phyloP scores from a whole-genome alignment of 37 sponge, comb jelly and placozoan species.

The Oopsacas minuta region DNA sequence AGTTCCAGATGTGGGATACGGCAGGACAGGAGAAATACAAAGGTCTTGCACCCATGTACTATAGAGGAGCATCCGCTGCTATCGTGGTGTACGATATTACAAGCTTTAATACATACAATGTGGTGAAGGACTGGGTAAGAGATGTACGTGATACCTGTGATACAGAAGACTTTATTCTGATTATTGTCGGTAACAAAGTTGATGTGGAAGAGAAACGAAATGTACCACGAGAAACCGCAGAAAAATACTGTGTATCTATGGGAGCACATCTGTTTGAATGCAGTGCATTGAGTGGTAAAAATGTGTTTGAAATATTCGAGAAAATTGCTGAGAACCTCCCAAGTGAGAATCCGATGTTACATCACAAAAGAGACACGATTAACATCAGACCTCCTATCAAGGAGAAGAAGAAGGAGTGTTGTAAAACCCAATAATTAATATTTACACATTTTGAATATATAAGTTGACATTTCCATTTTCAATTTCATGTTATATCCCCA shows the following conservation, averaged over 20 bases:
- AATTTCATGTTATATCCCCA: too few species aligned
- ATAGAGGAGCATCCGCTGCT: neutral
- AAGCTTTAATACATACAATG: neutral
- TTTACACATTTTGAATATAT: neutral
- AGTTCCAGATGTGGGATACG: slow-evolving; percentile 15
- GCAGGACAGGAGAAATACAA: slow-evolving; percentile 19
- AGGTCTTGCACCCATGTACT: slow-evolving; percentile 9
- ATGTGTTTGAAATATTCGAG: slow-evolving; percentile 4
- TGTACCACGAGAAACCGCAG: neutral
- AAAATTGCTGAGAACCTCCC: neutral
- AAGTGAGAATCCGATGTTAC: slow-evolving; percentile 2
- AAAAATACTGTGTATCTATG: neutral
- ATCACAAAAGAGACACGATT: neutral
- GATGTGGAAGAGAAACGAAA: neutral
- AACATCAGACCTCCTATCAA: neutral
- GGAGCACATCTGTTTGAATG: neutral
- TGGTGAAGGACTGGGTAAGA: slow-evolving; percentile 9
- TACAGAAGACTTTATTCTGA: neutral
- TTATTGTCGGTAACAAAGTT: slow-evolving; percentile 9
- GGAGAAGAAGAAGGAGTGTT: neutral
- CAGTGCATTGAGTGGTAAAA: neutral
- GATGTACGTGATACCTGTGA: neutral
- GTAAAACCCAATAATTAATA: neutral
- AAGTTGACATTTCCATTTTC: neutral
- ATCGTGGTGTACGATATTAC: neutral